Percentiles rank a stretch among this genome's conserved stretches.
Conservation (phyloP, 2,113 vertebrate species). For the Strix uralensis region DNA sequence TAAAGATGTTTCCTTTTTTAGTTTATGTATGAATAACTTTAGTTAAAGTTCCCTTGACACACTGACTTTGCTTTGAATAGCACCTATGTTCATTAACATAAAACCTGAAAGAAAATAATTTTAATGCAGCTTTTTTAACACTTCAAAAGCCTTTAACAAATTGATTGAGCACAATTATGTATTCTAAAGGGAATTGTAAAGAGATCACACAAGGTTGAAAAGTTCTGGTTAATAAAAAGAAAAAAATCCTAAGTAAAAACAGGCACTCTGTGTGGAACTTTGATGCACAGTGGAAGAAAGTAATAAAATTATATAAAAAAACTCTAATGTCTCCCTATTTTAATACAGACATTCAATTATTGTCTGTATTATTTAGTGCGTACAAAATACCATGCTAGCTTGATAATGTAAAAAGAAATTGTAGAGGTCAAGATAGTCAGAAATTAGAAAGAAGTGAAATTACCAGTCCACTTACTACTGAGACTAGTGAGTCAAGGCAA, state of each 20-base stretch:
- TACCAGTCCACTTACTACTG: background rate
- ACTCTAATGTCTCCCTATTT: background rate
- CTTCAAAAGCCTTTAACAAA: constrained; percentile 86
- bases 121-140: constrained; percentile 85
- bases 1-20: constrained; percentile 86
- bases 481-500: background rate
- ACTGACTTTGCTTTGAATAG: constrained; percentile 84
- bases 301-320: constrained; percentile 44
- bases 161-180: constrained; percentile 84
- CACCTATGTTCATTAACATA: constrained; percentile 87
- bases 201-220: constrained; percentile 83
- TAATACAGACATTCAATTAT: background rate
- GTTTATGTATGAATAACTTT: constrained; percentile 86
- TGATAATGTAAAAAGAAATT: background rate
- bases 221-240: constrained; percentile 75
- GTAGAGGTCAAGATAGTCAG: background rate
- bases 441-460: constrained; percentile 10
- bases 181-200: constrained; percentile 82
- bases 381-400: background rate
- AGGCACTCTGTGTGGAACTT: constrained; percentile 64
- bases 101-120: constrained; percentile 86
- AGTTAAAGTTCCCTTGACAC: constrained; percentile 84
- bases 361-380: background rate
- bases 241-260: constrained; percentile 70
- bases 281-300: constrained; percentile 60